Evolutionary conservation across 1,140 invertebrate species (phyloP).

Genomic region (Grapholita molesta): DNA sequence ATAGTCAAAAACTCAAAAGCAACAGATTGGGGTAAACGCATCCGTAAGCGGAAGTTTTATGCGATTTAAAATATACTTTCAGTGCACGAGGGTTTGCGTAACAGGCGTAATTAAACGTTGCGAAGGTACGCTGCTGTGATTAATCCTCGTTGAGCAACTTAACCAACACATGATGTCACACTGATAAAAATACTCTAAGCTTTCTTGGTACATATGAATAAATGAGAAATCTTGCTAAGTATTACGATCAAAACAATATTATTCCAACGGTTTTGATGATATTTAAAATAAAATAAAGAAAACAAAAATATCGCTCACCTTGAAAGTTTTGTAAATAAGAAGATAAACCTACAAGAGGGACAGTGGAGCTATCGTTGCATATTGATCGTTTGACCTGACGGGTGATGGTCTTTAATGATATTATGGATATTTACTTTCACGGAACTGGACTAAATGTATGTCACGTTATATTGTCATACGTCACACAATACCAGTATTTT

Average conservation of each 20-base stretch:
- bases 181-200: background rate
- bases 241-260: too few relatives aligned
- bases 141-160: conserved; percentile 16
- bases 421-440: background rate
- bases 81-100: background rate
- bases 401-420: background rate
- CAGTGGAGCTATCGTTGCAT: background rate
- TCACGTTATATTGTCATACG: background rate
- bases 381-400: conserved; percentile 13
- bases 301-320: too few relatives aligned
- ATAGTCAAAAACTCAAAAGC: background rate
- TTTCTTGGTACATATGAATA: background rate
- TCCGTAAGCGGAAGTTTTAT: background rate
- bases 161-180: background rate
- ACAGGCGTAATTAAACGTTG: conserved; percentile 12
- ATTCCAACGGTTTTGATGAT: too few relatives aligned
- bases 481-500: background rate
- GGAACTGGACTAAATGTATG: background rate
- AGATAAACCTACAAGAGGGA: background rate
- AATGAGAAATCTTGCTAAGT: background rate
- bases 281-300: too few relatives aligned
- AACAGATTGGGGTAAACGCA: conserved; percentile 6
- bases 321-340: too few relatives aligned
- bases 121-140: conserved; percentile 1
- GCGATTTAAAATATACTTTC: background rate